Evolutionary conservation across 2,888 invertebrate genomes (phyloP).

Genomic region (Drosophila demipolita): DNA sequence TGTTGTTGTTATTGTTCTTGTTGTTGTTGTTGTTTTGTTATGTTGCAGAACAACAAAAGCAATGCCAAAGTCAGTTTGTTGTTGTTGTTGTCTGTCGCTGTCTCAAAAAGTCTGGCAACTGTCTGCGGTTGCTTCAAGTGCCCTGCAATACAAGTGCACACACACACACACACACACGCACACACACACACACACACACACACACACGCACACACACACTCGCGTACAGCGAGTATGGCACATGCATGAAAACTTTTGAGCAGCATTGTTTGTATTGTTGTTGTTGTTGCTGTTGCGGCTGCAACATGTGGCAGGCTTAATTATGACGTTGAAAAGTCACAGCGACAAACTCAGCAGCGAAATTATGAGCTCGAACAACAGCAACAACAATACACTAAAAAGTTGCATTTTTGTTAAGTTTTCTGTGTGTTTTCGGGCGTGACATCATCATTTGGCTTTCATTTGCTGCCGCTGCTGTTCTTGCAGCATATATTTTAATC

Average conservation of each 20-base stretch:
- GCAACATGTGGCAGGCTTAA: slow-evolving; percentile 75
- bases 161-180: slow-evolving; percentile 22
- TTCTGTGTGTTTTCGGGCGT: slow-evolving; percentile 24
- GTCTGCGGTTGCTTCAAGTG: slow-evolving; percentile 70
- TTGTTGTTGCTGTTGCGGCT: slow-evolving; percentile 32
- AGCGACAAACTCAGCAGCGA: slow-evolving; percentile 61
- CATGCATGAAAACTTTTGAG: slow-evolving; percentile 63
- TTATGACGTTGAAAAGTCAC: slow-evolving; percentile 67
- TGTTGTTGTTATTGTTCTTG: neutral
- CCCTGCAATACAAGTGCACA: slow-evolving; percentile 52
- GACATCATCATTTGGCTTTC: slow-evolving; percentile 49
- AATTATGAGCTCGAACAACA: slow-evolving; percentile 47
- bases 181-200: neutral
- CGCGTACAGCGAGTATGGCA: slow-evolving; percentile 9
- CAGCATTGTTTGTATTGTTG: slow-evolving; percentile 37
- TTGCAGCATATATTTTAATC: slow-evolving; percentile 35
- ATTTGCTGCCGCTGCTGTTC: slow-evolving; percentile 14
- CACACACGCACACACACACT: neutral
- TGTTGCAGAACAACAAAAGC: slow-evolving; percentile 20
- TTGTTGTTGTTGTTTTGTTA: slow-evolving; percentile 31
- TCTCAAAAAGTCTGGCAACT: slow-evolving; percentile 71
- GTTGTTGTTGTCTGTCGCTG: slow-evolving; percentile 43
- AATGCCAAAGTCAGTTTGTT: slow-evolving; percentile 42
- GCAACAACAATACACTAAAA: slow-evolving; percentile 11
- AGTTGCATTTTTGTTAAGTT: slow-evolving; percentile 35